Evolutionary conservation across 1,140 invertebrate species (phyloP).

Genomic region (Atopsyche davidsoni): DNA sequence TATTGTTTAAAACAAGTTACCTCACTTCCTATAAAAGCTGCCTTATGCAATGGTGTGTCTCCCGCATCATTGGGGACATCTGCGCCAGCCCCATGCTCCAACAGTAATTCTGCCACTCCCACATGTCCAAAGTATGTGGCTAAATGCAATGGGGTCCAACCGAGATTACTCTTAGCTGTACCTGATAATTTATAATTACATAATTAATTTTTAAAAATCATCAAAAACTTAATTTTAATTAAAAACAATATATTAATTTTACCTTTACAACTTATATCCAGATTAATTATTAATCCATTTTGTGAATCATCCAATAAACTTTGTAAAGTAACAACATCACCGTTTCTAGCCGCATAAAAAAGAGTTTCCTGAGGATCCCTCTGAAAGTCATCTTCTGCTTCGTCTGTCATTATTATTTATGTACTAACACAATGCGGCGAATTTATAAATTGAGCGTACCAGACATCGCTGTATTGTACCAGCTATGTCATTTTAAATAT

Average conservation of each 20-base stretch:
- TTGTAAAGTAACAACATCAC: slow-evolving; percentile 41
- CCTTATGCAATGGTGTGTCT: slow-evolving; percentile 46
- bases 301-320: slow-evolving; percentile 38
- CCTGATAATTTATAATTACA: slow-evolving; percentile 37
- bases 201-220: neutral
- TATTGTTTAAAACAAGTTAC: no score
- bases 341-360: slow-evolving; percentile 45
- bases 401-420: no score
- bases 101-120: slow-evolving; percentile 41
- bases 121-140: slow-evolving; percentile 46
- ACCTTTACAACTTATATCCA: slow-evolving; percentile 49
- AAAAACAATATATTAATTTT: neutral
- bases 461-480: no score
- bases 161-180: slow-evolving; percentile 44
- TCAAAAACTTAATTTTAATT: neutral
- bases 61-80: slow-evolving; percentile 44
- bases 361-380: slow-evolving; percentile 43
- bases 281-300: slow-evolving; percentile 38
- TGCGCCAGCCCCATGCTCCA: slow-evolving; percentile 42
- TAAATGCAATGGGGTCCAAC: slow-evolving; percentile 48
- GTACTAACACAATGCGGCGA: no score
- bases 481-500: no score
- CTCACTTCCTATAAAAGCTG: slow-evolving; percentile 46
- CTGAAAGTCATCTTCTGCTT: slow-evolving; percentile 8
- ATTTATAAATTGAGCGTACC: no score